These are phyloP conservation scores for Jaculus jaculus DNA, from an alignment of 2,113 vertebrate species.

Conservation along the genomic window DNA sequence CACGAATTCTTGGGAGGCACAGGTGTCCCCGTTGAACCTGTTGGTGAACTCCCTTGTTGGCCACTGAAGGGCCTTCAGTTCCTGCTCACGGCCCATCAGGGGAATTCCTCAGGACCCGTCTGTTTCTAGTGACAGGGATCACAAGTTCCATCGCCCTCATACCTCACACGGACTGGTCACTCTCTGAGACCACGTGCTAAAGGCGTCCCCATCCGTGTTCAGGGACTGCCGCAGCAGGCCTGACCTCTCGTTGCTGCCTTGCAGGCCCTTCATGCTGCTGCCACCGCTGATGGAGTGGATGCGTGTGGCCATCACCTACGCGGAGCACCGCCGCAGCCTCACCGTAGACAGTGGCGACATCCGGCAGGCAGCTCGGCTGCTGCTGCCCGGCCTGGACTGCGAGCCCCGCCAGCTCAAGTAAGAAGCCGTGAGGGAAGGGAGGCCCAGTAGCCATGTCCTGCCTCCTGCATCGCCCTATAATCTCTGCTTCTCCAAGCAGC, in stretches of 20 bases:
- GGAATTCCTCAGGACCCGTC: not conserved
- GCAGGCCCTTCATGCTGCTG: constrained; percentile 95
- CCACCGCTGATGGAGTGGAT: constrained; percentile 99
- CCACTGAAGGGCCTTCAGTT: not conserved
- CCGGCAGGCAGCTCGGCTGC: constrained; percentile 93
- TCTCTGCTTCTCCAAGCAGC: not conserved
- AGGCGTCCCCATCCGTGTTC: not conserved
- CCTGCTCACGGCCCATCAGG: fast-evolving
- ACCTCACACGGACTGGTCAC: fast-evolving
- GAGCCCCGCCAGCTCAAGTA: constrained; percentile 98
- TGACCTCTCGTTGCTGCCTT: constrained; percentile 4
- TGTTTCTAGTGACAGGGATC: not conserved
- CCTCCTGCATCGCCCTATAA: not conserved
- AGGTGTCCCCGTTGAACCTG: not conserved
- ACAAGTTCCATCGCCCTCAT: not conserved
- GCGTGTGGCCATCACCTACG: constrained; percentile 96
- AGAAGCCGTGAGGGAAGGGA: not conserved
- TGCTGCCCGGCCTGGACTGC: constrained; percentile 96
- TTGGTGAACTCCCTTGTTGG: not conserved
- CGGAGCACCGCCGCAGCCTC: constrained; percentile 95
- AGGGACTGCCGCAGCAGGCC: not conserved
- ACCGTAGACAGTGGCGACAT: constrained; percentile 97
- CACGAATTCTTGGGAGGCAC: not conserved
- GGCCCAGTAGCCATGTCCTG: fast-evolving
- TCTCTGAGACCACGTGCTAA: not conserved